phyloP scores from a whole-genome alignment of 1,140 invertebrate species.

The Drosophila oshimai region DNA sequence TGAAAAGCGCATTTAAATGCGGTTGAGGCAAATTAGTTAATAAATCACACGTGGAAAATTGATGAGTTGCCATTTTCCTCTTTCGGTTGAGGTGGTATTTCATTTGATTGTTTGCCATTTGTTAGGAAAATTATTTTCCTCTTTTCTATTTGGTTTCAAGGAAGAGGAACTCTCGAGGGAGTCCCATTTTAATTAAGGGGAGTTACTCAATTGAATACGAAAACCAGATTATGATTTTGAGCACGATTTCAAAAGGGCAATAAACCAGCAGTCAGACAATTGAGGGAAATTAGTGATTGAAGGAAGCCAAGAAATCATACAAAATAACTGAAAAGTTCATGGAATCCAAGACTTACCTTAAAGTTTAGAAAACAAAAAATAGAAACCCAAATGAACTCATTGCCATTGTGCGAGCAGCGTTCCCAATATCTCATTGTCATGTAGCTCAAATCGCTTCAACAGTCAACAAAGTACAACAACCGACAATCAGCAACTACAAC shows the following conservation, averaged over 20 bases:
- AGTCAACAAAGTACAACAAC: constrained; percentile 43
- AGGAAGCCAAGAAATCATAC: constrained; percentile 5
- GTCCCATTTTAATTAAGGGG: constrained; percentile 19
- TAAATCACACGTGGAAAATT: constrained; percentile 79
- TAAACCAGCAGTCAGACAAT: constrained; percentile 20
- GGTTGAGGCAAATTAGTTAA: constrained; percentile 76
- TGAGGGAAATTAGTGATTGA: constrained; percentile 17
- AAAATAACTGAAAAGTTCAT: background rate
- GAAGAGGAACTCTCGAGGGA: constrained; percentile 5
- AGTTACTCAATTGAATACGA: constrained; percentile 39
- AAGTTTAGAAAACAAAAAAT: constrained; percentile 7
- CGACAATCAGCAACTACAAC: constrained; percentile 45
- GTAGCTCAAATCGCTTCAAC: constrained; percentile 58
- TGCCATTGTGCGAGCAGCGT: constrained; percentile 53
- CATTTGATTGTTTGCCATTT: constrained; percentile 68
- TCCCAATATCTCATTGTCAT: constrained; percentile 71
- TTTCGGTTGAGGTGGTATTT: constrained; percentile 1
- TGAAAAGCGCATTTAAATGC: constrained; percentile 74
- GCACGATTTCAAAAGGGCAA: constrained; percentile 18
- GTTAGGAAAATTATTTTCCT: constrained; percentile 53
- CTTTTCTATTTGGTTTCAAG: constrained; percentile 5
- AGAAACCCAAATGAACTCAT: constrained; percentile 65
- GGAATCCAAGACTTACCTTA: constrained; percentile 9
- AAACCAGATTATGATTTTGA: constrained; percentile 34
- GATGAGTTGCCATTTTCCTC: constrained; percentile 69